Base-by-base conservation (phyloP, 2,113 vertebrate genomes). In the Pterocles gutturalis region DNA sequence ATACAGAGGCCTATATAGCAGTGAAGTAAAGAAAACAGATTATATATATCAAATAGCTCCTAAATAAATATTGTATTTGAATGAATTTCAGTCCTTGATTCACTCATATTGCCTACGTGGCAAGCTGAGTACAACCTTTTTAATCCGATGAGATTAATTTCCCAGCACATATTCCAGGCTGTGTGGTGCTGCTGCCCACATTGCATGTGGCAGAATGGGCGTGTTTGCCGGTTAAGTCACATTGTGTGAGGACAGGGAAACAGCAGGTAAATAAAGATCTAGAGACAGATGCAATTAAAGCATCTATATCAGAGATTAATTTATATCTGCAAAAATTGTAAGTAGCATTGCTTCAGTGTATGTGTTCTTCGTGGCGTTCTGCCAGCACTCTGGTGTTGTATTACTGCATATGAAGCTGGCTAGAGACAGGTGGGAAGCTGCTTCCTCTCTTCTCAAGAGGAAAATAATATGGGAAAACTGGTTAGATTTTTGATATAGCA, bases 301-400 rank as follows among this genome's bases (percentile, higher is more conserved):
- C 9, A 6, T 43, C 13, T 81, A 1, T n/a, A 6, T 75, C 58
- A 41, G 66, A 73, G 17, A 66, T 25, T 2, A 53, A 29, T 82
- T 64, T 83, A 5, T 61, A 21, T 36, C 34, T 26, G 9, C 38
- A 77, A 43, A 77, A 65, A 26, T 25, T 64, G 8, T 43, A 26
- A 54, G 34, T 46, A 33, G 34, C 5, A 0, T 25, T 69, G 55
- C 58, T 92, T 51, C 21, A 70, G 3, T 69, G 29, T 80, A 13
- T 38, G 3, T 22, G 4, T 61, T 72, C 19, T 60, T 71, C 13
- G 22, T 0, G 3, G 25, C 2, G 0, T 87, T 93, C 22, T 90
- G 16, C 25, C 71, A 45, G 0, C 0, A 0, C 78, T 86, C 24
- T 53, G 0, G 0, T 66, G 33, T 43, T 10, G 2, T 87, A 11